Base-by-base conservation (phyloP, 2,113 vertebrate species). In the Cryptomyrus ogoouensis region DNA sequence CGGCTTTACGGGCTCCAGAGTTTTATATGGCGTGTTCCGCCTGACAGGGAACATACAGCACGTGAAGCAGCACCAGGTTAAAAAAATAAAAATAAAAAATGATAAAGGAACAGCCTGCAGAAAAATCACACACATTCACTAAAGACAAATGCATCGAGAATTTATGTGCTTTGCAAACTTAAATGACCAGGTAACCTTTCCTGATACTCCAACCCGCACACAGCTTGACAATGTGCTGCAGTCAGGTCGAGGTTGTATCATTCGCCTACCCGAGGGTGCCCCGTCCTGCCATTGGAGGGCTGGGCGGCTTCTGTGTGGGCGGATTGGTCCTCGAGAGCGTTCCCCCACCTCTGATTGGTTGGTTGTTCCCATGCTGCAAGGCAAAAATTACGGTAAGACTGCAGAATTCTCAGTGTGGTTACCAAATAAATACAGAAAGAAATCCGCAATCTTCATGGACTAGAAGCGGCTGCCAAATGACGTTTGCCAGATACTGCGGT, bases 261-360 rank as follows among this genome's bases (percentile, higher is more conserved):
- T 7, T 8, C 6, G 87, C 94, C 94, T 97, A 99, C 98, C 98
- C 98, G 85, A 99, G 91, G 52, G 98, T 99, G 95, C 98, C 98
- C 91, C 98, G 97, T 94, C 98, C 98, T 31, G 97, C 96, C 97
- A 99, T 97, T 21, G 98, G 98, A 92, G 98, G 98, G 94, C 98
- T 99, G 31, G 98, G 98, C 35, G 98, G 98, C 94, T 99, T 99
- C 95, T 99, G 98, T 90, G 98, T 99, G 44, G 98, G 98, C 85
- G 98, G 98, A 94, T 98, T 99, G 97, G 98, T 99, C 96, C 98
- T 97, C 91, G 97, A 99, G 93, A 99, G 95, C 21, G 98, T 99
- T 95, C 98, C 98, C 95, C 47, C 85, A 21, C 96, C 97, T 97
- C 97, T 97, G 94, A 97, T 94, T 88, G 97, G 94, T 96, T 98